Evolutionary conservation across 2,113 vertebrate species (phyloP).

Genomic region (Perca fluviatilis): DNA sequence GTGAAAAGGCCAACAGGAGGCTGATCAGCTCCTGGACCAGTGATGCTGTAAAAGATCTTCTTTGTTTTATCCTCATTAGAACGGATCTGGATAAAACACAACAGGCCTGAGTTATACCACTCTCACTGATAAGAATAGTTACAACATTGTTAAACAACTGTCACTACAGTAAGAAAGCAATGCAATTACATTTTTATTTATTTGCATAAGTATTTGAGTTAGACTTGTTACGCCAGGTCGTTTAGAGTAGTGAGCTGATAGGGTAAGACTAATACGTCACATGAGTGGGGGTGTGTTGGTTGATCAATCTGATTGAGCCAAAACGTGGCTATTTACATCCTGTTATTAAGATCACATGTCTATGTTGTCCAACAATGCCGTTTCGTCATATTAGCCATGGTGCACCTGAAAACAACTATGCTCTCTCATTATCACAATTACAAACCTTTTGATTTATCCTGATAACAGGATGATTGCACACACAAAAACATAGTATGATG

Average conservation of each 20-base stretch:
- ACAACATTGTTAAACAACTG: neutral
- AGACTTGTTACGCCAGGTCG: too few relatives aligned
- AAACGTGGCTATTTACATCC: neutral
- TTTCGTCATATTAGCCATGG: neutral
- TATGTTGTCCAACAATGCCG: neutral
- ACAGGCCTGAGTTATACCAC: neutral
- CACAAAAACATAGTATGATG: neutral
- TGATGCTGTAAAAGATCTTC: constrained; percentile 74
- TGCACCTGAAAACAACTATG: neutral
- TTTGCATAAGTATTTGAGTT: neutral
- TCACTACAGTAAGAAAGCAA: neutral
- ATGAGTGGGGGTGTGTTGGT: too few relatives aligned
- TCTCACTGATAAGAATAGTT: neutral
- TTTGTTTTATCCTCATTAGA: constrained; percentile 45
- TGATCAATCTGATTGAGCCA: too few relatives aligned
- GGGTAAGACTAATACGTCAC: too few relatives aligned
- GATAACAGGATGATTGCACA: neutral
- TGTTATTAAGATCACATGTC: neutral
- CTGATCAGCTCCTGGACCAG: constrained; percentile 76
- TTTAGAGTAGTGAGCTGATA: too few relatives aligned
- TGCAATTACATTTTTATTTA: too few relatives aligned
- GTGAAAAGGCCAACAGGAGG: constrained; percentile 68
- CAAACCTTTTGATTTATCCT: neutral
- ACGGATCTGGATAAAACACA: constrained; percentile 73
- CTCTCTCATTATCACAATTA: neutral